Percentiles rank a stretch among this genome's conserved stretches.
Evolutionary conservation across 2,113 vertebrate genomes (phyloP).

Genomic region (Orthochromis indermauri): DNA sequence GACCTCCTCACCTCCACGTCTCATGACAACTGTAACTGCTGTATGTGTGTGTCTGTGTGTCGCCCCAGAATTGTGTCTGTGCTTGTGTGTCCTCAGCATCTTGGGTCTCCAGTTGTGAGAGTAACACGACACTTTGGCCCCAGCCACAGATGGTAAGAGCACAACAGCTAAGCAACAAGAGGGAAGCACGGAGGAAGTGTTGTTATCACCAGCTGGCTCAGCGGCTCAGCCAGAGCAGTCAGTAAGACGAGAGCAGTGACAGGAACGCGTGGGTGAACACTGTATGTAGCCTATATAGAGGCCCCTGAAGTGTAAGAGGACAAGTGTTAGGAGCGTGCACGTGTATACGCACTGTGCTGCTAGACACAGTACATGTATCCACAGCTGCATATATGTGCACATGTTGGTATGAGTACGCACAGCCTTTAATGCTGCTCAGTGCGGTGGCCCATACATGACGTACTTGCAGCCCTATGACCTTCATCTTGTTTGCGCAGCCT

Average conservation of each 20-base stretch:
- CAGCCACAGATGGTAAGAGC: constrained; percentile 48
- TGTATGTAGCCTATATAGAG: constrained; percentile 19
- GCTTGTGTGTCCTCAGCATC: constrained; percentile 14
- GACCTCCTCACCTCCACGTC: background rate
- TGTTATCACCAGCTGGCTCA: constrained; percentile 62
- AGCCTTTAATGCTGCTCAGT: background rate
- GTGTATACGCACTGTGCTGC: background rate
- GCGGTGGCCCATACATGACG: constrained; percentile 26
- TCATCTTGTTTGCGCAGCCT: constrained; percentile 36
- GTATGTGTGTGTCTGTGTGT: background rate
- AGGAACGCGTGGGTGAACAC: constrained; percentile 56
- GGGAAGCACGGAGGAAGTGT: constrained; percentile 60
- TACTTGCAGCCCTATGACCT: constrained; percentile 22
- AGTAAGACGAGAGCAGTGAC: constrained; percentile 36
- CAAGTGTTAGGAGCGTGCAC: background rate
- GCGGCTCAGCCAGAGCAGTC: constrained; percentile 32
- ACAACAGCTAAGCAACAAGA: constrained; percentile 34
- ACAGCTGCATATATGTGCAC: constrained; percentile 4
- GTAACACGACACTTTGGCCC: constrained; percentile 45
- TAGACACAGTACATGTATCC: background rate
- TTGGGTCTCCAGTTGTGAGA: constrained; percentile 43
- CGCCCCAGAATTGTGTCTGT: background rate
- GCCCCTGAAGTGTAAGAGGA: constrained; percentile 29
- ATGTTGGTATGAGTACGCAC: background rate
- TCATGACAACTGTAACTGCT: background rate